Evolutionary conservation across 2,888 invertebrate genomes (phyloP), one percentile per base, ranked within the genome.

Genomic region (Diploptera punctata): DNA sequence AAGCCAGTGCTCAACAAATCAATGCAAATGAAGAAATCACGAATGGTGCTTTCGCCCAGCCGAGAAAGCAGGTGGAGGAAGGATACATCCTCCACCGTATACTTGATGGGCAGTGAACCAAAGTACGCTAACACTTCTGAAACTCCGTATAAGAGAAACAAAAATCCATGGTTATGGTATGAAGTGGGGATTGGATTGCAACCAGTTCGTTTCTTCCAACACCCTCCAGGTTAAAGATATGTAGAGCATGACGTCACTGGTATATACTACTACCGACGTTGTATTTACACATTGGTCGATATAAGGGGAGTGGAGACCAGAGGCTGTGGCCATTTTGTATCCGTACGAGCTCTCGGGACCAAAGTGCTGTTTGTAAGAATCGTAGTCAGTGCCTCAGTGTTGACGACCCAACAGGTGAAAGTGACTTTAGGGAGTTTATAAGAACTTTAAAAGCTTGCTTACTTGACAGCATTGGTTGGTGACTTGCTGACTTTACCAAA

Each of bases 261-360:
- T 29, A 57, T 29, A 29, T 24, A n/a, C 47, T 9, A 54, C 54
- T 54, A 26, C 49, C 19, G 49, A 19, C 19, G n/a, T n/a, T 24
- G 52, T 18, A 24, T 52, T 24, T 24, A 52, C 24, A 10, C 24
- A 24, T 57, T 57, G 57, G 57, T 29, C 26, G 47, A 44, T 65
- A 65, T 44, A 65, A 65, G 47, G 65, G 65, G 65, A 65, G 65
- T 29, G 65, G 65, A 47, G 47, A 47, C 29, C 65, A 26, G 65
- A 65, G 26, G 47, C 13, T 47, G 18, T 44, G 43, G 44, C 65
- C 65, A 65, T 65, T 65, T 65, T 65, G 29, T 65, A 44, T 65
- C 65, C 16, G 16, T 44, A 26, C 19, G 26, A 16, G 24, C 21
- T 21, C 43, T 19, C 24, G 16, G 19, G 62, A 65, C 38, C 61